Base-by-base conservation (phyloP, 2,888 invertebrate genomes). In the Ellobium chinense region DNA sequence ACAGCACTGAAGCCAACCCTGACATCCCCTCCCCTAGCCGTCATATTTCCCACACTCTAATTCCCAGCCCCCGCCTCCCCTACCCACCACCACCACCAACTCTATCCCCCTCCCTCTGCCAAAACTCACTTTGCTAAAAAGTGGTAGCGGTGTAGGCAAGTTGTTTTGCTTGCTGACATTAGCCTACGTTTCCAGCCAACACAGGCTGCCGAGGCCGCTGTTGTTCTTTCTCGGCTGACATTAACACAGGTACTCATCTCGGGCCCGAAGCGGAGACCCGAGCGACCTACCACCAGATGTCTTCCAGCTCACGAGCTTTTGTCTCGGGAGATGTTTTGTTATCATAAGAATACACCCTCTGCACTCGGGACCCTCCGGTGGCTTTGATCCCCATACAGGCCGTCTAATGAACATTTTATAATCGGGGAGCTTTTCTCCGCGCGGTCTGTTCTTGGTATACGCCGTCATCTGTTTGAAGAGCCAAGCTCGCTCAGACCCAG, bases 281-380 rank as follows among this genome's bases (percentile, higher is more conserved):
- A 46, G 9, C 9, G 18, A 46, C 46, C 46, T n/a, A n/a, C 58
- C 56, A 37, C 58, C 58, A 72, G 58, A 72, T 72, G 72, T 72
- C 36, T 37, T 27, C 58, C 24, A 58, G 37, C 60, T 4, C 27
- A 14, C 37, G 60, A 29, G 58, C 36, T 72, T 60, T 18, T 72
- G 72, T 72, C 72, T 9, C 24, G 58, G 58, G 72, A 60, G 58
- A 36, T 60, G 37, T 72, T 72, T 36, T 72, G 37, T 72, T 72
- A 27, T 72, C 58, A 58, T 36, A 70, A 24, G 58, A 36, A 72
- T 72, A 58, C 27, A 36, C 34, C 27, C 36, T 24, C 58, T 36
- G 58, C 58, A 72, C 24, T 36, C 34, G 56, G 36, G 31, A 21
- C 27, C 36, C 18, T 14, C 54, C 5, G 31, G 34, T 12, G n/a